Percentiles rank a stretch among this genome's conserved stretches.
Conservation (phyloP, 2,888 invertebrate genomes). For the Petrolisthes cinctipes region DNA sequence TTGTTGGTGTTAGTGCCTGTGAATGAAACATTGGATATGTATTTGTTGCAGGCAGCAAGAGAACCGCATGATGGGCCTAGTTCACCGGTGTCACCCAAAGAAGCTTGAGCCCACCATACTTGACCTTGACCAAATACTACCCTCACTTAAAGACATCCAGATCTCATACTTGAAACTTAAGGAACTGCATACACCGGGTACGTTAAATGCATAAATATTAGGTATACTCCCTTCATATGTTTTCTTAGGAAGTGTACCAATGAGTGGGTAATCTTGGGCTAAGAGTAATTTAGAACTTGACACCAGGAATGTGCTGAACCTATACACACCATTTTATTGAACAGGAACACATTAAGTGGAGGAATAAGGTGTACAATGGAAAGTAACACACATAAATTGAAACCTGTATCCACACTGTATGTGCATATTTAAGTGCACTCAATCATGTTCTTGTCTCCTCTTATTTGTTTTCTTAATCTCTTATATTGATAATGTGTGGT, state of each 20-base stretch:
- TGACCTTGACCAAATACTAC: constrained; percentile 78
- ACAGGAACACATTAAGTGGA: too few species aligned
- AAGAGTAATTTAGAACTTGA: too few species aligned
- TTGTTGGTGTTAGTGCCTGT: neutral
- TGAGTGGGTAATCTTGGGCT: neutral
- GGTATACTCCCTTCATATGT: neutral
- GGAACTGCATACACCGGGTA: constrained; percentile 84
- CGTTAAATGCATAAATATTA: constrained; percentile 35
- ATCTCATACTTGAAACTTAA: constrained; percentile 79
- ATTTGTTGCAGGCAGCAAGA: constrained; percentile 70
- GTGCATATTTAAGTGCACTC: too few species aligned
- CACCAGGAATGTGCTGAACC: too few species aligned
- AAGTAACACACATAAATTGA: too few species aligned
- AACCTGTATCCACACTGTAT: too few species aligned
- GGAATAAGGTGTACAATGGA: too few species aligned
- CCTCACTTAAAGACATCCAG: constrained; percentile 76
- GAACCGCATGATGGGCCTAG: constrained; percentile 79
- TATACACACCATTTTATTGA: too few species aligned
- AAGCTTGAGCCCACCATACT: constrained; percentile 76
- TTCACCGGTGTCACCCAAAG: constrained; percentile 79
- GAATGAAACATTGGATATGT: neutral
- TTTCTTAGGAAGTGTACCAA: neutral
- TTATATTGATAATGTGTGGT: too few species aligned
- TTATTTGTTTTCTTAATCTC: too few species aligned
- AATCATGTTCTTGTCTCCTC: too few species aligned